Evolutionary conservation across 2,113 vertebrate genomes (phyloP), one percentile per base, ranked within the genome.

Genomic region (Bathybates hornii): DNA sequence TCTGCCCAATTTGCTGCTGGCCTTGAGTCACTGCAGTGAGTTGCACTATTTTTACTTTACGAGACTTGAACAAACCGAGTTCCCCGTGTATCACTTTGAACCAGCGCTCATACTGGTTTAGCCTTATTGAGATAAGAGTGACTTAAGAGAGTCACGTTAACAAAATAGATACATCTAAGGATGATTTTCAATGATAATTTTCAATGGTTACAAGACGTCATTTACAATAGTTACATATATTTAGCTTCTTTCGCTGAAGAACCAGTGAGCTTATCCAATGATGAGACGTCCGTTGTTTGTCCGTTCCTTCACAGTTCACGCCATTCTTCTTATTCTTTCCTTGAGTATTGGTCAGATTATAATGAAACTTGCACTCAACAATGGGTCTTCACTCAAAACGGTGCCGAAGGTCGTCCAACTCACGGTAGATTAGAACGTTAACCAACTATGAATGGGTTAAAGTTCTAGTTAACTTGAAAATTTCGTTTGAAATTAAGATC

Each of bases 391-490:
- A 45, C 1, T 38, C 41, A 24, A 73, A 73, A 27, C 21, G 0
- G 38, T 76, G 68, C 21, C 45, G 0, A 73, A 7, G 21, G 38
- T 0, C 8, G 0, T 5, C 61, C 61, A 66, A 21, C 34, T 38
- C 61, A n/a, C 6, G 1, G 19, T 66, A 13, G 61, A 66, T 66
- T 21, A 38, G 61, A 66, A 66, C 6, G 19, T 21, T 13, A 66
- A 66, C 34, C 17, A 66, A 66, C 34, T 36, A 66, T n/a, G 32
- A 66, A 38, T 1, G 6, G 10, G 16, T 61, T 19, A 17, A 38
- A 21, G 61, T 66, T 66, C 34, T 66, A 66, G 61, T 66, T 50
- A 29, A 48, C 43, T 76, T 76, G 13, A 29, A 48, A 68, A 14
- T 29, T 11, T 48, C 19, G 14, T 48, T 76, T 73, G 24, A 27